A percentile compares a stretch with the other conserved stretches of the same genome.
phyloP scores from a whole-genome alignment of 1,140 invertebrate genomes.

The Euwallacea fornicatus region DNA sequence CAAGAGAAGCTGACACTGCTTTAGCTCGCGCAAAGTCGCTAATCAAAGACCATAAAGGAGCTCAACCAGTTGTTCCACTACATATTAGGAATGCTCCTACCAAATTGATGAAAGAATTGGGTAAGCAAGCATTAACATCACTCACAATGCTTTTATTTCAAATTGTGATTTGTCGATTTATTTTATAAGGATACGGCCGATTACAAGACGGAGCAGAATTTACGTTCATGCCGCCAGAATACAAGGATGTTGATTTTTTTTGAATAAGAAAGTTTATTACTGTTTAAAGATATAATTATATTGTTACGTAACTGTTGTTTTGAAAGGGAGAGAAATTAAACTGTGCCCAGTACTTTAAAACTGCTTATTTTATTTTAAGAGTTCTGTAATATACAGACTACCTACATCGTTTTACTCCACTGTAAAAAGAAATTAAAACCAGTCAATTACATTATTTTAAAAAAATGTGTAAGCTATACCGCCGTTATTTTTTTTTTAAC shows the following conservation, averaged over 20 bases:
- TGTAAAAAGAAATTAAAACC: constrained; percentile 24
- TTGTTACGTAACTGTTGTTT: no score
- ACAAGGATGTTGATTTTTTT: constrained; percentile 68
- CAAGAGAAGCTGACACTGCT: constrained; percentile 69
- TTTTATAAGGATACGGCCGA: constrained; percentile 64
- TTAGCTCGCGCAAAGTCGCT: constrained; percentile 63
- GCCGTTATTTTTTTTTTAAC: neutral
- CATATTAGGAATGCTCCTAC: constrained; percentile 80
- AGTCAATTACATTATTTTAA: constrained; percentile 10
- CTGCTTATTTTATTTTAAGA: constrained; percentile 19
- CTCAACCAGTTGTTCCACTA: constrained; percentile 71
- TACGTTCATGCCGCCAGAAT: constrained; percentile 69
- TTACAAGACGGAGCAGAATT: constrained; percentile 61
- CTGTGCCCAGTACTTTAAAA: neutral
- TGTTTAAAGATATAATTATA: no score
- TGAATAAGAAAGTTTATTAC: no score
- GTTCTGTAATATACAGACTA: constrained; percentile 36
- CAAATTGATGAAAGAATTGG: constrained; percentile 75
- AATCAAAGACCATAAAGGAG: constrained; percentile 64
- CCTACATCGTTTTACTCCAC: constrained; percentile 30
- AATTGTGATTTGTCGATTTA: constrained; percentile 28
- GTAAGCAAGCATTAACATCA: constrained; percentile 51
- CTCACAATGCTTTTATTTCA: constrained; percentile 15
- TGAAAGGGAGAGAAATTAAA: neutral
- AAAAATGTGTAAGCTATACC: neutral